phyloP scores from a whole-genome alignment of 2,113 vertebrate species.

The Engystomops pustulosus region DNA sequence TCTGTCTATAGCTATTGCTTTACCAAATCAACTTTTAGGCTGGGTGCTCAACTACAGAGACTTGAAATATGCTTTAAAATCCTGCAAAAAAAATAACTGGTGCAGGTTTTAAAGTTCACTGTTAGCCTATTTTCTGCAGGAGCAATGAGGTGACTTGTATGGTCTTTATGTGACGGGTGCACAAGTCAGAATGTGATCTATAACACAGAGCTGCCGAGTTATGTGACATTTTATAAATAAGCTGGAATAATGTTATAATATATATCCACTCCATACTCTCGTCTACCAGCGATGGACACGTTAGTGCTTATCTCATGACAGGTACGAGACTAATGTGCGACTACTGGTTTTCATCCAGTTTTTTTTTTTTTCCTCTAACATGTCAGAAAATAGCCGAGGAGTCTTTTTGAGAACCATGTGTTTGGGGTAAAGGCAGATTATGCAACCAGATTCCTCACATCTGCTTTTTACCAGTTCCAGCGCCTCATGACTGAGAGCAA shows the following conservation, averaged over 20 bases:
- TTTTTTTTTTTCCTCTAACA: background rate
- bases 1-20: no score
- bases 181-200: no score
- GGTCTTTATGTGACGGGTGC: background rate
- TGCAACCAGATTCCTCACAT: background rate
- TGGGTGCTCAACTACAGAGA: no score
- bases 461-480: background rate
- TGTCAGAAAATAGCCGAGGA: conserved; percentile 15
- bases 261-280: background rate
- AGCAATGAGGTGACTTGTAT: no score
- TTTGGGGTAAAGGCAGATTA: conserved; percentile 17
- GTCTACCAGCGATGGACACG: background rate
- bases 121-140: no score
- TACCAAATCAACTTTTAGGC: background rate
- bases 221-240: background rate
- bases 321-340: background rate
- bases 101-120: no score
- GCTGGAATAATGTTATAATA: no score
- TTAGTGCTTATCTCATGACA: background rate
- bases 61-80: no score
- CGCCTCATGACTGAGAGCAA: background rate
- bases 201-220: background rate
- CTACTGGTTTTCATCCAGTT: background rate
- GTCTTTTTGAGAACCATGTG: conserved; percentile 1
- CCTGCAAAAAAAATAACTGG: no score